Percentiles rank a stretch among this genome's conserved stretches.
Evolutionary conservation across 1,140 invertebrate species (phyloP).

Genomic region (Leptonema lineaticorne): DNA sequence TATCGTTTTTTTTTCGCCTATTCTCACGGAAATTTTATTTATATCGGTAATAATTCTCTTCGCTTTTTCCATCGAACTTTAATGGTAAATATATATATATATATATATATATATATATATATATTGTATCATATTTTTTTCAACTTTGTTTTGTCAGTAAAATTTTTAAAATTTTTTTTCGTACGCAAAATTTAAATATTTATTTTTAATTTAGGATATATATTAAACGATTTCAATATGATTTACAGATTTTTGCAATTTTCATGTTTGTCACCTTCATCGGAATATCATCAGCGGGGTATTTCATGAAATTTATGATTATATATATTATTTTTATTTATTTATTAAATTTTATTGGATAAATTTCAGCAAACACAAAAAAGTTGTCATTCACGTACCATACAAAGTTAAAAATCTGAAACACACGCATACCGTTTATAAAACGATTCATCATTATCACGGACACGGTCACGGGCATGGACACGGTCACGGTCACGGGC

Average conservation of each 20-base stretch:
- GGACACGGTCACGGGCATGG: slow-evolving; percentile 16
- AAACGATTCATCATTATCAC: slow-evolving; percentile 59
- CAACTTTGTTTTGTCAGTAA: too few relatives aligned
- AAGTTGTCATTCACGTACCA: slow-evolving; percentile 63
- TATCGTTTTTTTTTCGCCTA: too few relatives aligned
- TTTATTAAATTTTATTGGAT: not conserved
- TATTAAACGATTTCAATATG: too few relatives aligned
- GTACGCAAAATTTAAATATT: too few relatives aligned
- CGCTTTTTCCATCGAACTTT: too few relatives aligned
- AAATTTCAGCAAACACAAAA: slow-evolving; percentile 53
- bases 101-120: too few relatives aligned
- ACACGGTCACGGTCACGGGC: slow-evolving; percentile 31
- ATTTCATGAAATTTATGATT: not conserved
- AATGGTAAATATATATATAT: too few relatives aligned
- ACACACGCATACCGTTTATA: slow-evolving; percentile 65
- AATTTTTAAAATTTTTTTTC: too few relatives aligned
- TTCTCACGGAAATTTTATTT: too few relatives aligned
- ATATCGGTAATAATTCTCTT: too few relatives aligned
- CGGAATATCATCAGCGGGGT: slow-evolving; percentile 14
- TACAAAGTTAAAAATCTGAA: slow-evolving; percentile 64
- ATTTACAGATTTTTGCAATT: slow-evolving; percentile 20
- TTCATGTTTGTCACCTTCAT: slow-evolving; percentile 19
- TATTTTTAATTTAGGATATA: too few relatives aligned
- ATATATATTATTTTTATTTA: not conserved
- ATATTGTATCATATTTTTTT: too few relatives aligned